Base-by-base conservation (phyloP, 2,113 vertebrate genomes). In the Tupaia chinensis region DNA sequence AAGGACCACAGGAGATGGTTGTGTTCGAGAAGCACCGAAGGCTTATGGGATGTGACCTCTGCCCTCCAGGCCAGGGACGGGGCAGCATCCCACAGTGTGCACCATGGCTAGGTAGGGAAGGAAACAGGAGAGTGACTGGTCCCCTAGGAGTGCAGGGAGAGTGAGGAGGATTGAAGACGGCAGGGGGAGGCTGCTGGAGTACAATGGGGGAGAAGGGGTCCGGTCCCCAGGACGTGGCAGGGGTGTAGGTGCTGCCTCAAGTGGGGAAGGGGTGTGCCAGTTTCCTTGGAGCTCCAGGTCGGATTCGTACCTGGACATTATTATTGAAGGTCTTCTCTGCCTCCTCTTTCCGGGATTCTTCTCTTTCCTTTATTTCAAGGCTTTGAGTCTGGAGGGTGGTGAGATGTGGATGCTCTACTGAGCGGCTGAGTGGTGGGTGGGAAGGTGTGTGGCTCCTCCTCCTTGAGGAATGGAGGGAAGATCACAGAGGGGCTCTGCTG, bases 141-240 rank as follows among this genome's bases (percentile, higher is more conserved):
- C 9, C 82, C 2, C 0, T 17, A 0, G 1, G 16, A 22, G 44
- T 3, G 7, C 2, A 12, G 44, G 73, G 7, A 1, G n/a, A 1
- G n/a, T 0, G 2, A 1, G 12, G 44, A 4, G 27, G 69, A 23
- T 4, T 1, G 27, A n/a, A 22, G 44, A 14, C 0, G 0, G 25
- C 6, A 4, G 22, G n/a, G n/a, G 22, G 17, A 15, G 25, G 56
- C 77, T 7, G 1, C 0, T 1, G 53, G 82, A 1, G n/a, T 20
- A 7, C 19, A 15, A 1, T 20, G 5, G 54, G 16, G 13, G 79
- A 54, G 61, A n/a, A 53, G 80, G 10, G 7, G 11, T 19, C 17
- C 29, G 66, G 56, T 44, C 72, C 5, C 11, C 2, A 1, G 10
- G 44, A 17, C 5, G 5, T 0, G 1, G 14, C 4, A 2, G 69